Evolutionary conservation across 2,113 vertebrate species (phyloP).

Genomic region (Microcebus murinus): DNA sequence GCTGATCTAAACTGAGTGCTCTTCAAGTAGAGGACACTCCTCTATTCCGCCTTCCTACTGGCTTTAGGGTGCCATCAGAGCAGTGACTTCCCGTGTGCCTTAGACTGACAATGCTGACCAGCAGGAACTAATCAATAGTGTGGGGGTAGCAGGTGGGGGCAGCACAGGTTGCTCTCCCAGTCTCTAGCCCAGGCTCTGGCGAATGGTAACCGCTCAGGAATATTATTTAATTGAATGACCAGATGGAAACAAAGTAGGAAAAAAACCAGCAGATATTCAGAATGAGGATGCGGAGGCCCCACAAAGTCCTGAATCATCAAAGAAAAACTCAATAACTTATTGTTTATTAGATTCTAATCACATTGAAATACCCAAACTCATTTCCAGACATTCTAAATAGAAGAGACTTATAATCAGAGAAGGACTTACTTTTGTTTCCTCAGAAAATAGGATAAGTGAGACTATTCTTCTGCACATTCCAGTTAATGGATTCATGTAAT

Average conservation of each 20-base stretch:
- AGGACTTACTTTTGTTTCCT: neutral
- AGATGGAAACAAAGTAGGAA: neutral
- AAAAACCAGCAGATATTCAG: neutral
- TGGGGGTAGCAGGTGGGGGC: accelerated
- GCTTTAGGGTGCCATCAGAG: neutral
- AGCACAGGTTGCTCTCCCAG: neutral
- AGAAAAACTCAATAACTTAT: neutral
- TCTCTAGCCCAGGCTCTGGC: neutral
- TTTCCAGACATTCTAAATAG: neutral
- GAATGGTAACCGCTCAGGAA: neutral
- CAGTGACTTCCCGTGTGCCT: neutral
- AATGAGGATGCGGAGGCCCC: neutral
- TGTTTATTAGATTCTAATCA: slow-evolving; percentile 19
- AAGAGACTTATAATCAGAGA: neutral
- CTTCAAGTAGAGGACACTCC: neutral
- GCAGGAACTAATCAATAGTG: neutral
- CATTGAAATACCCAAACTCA: neutral
- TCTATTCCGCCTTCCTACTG: neutral
- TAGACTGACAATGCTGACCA: neutral
- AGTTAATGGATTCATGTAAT: neutral
- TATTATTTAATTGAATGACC: neutral
- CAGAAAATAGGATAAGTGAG: neutral
- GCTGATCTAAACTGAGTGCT: neutral
- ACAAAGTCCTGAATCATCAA: neutral
- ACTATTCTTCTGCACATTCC: neutral